Base-by-base conservation (phyloP, 2,113 vertebrate genomes). In the Tricholaema leucomelas region DNA sequence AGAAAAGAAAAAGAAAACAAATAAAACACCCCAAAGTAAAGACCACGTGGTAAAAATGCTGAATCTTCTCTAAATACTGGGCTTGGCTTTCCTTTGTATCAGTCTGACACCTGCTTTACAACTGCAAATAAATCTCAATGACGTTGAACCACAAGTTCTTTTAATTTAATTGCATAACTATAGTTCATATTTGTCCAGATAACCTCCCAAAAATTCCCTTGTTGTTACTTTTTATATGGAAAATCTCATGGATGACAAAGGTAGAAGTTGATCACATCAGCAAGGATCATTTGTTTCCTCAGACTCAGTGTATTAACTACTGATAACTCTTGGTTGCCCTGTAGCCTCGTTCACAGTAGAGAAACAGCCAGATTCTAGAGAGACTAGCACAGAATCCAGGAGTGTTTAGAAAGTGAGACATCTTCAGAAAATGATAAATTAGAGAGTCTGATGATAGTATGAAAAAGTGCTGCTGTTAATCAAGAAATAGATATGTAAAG, bases 391-490 rank as follows among this genome's bases (percentile, higher is more conserved):
- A 78, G 65, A 94, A 71, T 24, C 44, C 77, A 17, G 0, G 61
- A 83, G 54, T 67, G 24, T 38, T 89, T 77, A 82, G 81, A 71
- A 85, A 77, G 60, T 42, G 38, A 80, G 42, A 64, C n/a, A 67
- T 77, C 71, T 91, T 92, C 87, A 77, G 40, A 71, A 33, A 50
- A 42, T 73, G 84, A 15, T 27, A 87, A 59, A 76, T 87, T 66
- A 54, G 59, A 42, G 44, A 87, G 35, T 77, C 60, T 92, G 67
- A 85, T 87, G 71, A n/a, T 30, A 85, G 67, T 70, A 31, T 74
- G 81, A 74, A 87, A 91, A 85, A 80, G 46, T 77, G 46, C 48
- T 87, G 36, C 81, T 94, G 93, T 74, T 89, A 88, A 93, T 91
- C 86, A 93, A 50, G 93, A 82, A 85, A 78, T 35, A 93, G 76